A percentile compares a stretch with the other conserved stretches of the same genome.
Evolutionary conservation across 2,888 invertebrate genomes (phyloP).

Genomic region (Drosophila acutilabella): DNA sequence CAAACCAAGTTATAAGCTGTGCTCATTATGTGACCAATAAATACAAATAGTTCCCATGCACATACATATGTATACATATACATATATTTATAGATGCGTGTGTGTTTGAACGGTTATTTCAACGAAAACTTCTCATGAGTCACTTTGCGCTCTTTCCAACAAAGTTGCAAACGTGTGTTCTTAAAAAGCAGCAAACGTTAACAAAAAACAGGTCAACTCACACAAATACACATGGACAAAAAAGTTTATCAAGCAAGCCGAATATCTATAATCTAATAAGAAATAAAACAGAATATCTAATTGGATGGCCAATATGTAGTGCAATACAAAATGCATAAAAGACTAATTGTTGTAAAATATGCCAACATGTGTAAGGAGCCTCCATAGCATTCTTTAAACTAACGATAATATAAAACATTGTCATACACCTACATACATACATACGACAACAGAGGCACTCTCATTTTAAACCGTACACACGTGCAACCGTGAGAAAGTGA

Average conservation of each 20-base stretch:
- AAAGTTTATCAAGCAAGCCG: constrained; percentile 7
- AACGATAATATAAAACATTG: constrained; percentile 32
- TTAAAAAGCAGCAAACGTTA: constrained; percentile 33
- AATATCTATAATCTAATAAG: constrained; percentile 27
- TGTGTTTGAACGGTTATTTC: constrained; percentile 26
- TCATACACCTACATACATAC: constrained; percentile 15
- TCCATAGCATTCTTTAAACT: constrained; percentile 51
- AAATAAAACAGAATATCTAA: constrained; percentile 7
- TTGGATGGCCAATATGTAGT: constrained; percentile 23
- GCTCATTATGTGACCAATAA: constrained; percentile 40
- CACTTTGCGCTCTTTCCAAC: constrained; percentile 44
- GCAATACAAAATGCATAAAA: constrained; percentile 23
- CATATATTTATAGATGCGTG: not conserved
- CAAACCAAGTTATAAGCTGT: constrained; percentile 17
- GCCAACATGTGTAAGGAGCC: constrained; percentile 65
- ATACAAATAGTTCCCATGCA: constrained; percentile 9
- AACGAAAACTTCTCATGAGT: constrained; percentile 58
- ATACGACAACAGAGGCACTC: constrained; percentile 20
- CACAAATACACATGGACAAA: not conserved
- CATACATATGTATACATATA: not conserved
- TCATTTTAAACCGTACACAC: constrained; percentile 59
- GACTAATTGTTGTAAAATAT: constrained; percentile 8
- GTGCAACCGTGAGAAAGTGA: constrained; percentile 79
- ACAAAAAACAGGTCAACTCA: constrained; percentile 62
- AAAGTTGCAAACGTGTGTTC: constrained; percentile 45